Evolutionary conservation across 2,888 invertebrate genomes (phyloP), one percentile per base, ranked within the genome.

Genomic region (Heliconius sara): DNA sequence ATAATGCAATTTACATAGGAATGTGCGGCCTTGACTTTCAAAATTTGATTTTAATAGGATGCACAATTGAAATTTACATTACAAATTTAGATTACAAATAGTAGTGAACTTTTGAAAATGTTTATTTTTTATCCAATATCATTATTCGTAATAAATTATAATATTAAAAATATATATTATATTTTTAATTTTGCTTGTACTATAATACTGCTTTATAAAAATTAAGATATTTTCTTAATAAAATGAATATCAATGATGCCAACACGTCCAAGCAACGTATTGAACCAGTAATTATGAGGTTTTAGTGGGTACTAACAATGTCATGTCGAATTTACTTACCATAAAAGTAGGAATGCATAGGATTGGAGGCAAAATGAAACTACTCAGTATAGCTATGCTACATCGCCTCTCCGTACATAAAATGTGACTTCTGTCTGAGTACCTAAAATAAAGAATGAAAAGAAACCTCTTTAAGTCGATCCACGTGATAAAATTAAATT

Each of bases 341-440:
- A 98, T 96, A 91, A 97, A 98, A 79, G 98, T 97, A 0, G 99
- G 99, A 80, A 97, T 96, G 91, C 98, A 98, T 80, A 98, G 96
- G 81, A 98, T 93, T 0, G 98, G 96, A 2, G 98, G 97, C 30
- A 97, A 93, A 80, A 97, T 88, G 89, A 98, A 98, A 85, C 98
- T 97, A 81, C 96, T 93, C 34, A 96, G 90, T 83, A 99, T 97
- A 22, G 98, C 97, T 81, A 97, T 93, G 83, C 97, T 97, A 88
- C 98, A 98, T 78, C 98, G 96, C 22, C 96, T 94, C 86, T 98
- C 96, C 75, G 97, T 97, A 90, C 98, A 98, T 87, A 97, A 95
- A 39, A 97, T 95, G 87, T 96, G 96, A 85, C 97, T 97, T 87
- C 96, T 96, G 82, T 97, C 97, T 0, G 98, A 98, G 90, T 97